These are phyloP conservation scores for Carollia perspicillata DNA, from an alignment of 2,113 vertebrate species.

Conservation along the genomic window DNA sequence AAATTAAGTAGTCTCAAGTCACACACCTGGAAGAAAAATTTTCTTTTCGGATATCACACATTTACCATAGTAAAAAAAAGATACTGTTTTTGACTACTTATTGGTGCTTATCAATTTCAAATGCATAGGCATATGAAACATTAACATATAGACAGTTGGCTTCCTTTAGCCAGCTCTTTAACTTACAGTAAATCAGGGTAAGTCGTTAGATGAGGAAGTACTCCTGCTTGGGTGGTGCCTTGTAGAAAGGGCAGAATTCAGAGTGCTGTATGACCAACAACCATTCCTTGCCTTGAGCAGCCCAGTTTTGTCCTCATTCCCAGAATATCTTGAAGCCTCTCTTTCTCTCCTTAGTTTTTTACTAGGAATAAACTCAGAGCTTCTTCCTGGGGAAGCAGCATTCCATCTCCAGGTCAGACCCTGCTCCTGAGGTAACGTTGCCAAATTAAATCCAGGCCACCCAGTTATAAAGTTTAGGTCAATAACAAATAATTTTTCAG, in stretches of 20 bases:
- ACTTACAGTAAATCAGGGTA: background rate
- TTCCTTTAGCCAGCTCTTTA: background rate
- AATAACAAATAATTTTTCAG: background rate
- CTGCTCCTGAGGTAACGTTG: background rate
- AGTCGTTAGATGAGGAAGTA: background rate
- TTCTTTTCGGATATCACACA: background rate
- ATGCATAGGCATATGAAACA: background rate
- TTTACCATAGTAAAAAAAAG: background rate
- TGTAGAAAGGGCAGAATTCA: background rate
- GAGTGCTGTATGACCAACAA: background rate
- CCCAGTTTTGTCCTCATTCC: background rate
- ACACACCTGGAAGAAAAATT: background rate
- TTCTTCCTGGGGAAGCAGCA: background rate
- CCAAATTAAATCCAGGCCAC: background rate
- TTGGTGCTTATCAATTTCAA: background rate
- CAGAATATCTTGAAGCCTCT: background rate
- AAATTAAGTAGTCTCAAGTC: background rate
- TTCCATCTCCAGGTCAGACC: background rate
- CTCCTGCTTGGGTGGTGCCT: background rate
- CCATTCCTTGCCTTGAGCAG: background rate
- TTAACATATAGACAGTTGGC: background rate
- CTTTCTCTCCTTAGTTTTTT: background rate
- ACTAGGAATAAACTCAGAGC: background rate
- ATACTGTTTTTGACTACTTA: background rate
- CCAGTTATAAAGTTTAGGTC: background rate